Percentiles rank a stretch among this genome's conserved stretches.
These are phyloP conservation scores for Acrocephalus kingi DNA, from an alignment of 2,113 vertebrate genomes.

Conservation along the genomic window DNA sequence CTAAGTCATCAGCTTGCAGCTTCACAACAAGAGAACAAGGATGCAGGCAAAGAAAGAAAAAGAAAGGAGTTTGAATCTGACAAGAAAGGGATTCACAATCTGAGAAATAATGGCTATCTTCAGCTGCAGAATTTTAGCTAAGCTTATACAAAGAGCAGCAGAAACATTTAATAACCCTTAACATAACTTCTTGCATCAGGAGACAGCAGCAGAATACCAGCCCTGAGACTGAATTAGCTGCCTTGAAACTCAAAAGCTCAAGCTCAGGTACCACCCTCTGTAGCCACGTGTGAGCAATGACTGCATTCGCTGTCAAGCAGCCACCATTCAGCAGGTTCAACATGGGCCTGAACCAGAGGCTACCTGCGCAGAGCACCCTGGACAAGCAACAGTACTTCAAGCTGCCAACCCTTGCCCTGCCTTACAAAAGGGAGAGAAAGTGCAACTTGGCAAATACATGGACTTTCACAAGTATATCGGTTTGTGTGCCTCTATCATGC, in stretches of 20 bases:
- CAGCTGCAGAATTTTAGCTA: background rate
- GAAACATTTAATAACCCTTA: background rate
- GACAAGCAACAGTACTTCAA: background rate
- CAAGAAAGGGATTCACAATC: background rate
- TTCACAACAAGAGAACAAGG: background rate
- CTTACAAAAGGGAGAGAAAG: background rate
- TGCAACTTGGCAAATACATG: background rate
- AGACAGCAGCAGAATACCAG: background rate
- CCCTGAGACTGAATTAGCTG: background rate
- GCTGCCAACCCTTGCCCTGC: background rate
- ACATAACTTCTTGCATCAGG: rapidly evolving
- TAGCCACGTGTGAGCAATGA: rapidly evolving
- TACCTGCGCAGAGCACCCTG: background rate
- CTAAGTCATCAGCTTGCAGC: background rate
- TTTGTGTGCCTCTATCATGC: background rate
- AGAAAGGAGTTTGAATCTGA: background rate
- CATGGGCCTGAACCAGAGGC: rapidly evolving
- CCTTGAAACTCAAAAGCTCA: background rate
- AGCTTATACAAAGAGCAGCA: background rate
- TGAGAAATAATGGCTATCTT: background rate
- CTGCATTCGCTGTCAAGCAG: background rate
- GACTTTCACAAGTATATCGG: background rate
- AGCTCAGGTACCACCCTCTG: background rate
- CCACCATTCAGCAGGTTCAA: background rate
- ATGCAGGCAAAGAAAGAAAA: background rate